Base-by-base conservation (phyloP, 2,888 invertebrate species). In the Drosophila nigricruria region DNA sequence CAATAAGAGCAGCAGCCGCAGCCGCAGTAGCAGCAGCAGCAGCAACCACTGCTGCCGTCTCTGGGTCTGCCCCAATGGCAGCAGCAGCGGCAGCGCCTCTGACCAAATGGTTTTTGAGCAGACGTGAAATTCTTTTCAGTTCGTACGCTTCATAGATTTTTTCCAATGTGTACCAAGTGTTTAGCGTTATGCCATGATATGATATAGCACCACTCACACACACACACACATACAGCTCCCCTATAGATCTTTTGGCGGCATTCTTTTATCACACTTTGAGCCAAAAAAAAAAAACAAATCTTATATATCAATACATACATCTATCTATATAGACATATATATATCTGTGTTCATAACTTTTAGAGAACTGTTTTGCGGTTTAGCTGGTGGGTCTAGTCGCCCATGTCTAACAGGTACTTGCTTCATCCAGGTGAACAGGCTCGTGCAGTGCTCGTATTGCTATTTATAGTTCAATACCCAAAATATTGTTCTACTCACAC, bases 191-290 rank as follows among this genome's bases (percentile, higher is more conserved):
- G 50, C 36, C 30, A 57, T 42, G 76, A 77, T 64, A 64, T 67
- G 42, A 64, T 65, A 65, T 66, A 65, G 53, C 42, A 50, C 27
- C 12, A 30, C 16, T 12, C 40, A 12, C 20, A 23, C 32, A 27
- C n/a, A 52, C 25, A 25, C 36, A 23, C 18, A 40, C 40, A 42
- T n/a, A 6, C 42, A 36, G 36, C 49, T 32, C 49, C n/a, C 20
- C 30, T 23, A 34, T 16, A n/a, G 43, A 27, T 8, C 27, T 18
- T 25, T 61, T 64, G 61, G 68, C 76, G 69, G 76, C 76, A 78
- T 78, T 78, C 79, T 78, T 78, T 78, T 63, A 77, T 78, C 79
- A 78, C 69, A 61, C 63, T 58, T 73, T 61, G 63, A 40, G 56
- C 50, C 32, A 66, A 52, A 54, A 53, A 12, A 36, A 53, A 40